A percentile compares a stretch with the other conserved stretches of the same genome.
phyloP scores from a whole-genome alignment of 2,888 invertebrate species.

The Cosmorhoe ocellata region DNA sequence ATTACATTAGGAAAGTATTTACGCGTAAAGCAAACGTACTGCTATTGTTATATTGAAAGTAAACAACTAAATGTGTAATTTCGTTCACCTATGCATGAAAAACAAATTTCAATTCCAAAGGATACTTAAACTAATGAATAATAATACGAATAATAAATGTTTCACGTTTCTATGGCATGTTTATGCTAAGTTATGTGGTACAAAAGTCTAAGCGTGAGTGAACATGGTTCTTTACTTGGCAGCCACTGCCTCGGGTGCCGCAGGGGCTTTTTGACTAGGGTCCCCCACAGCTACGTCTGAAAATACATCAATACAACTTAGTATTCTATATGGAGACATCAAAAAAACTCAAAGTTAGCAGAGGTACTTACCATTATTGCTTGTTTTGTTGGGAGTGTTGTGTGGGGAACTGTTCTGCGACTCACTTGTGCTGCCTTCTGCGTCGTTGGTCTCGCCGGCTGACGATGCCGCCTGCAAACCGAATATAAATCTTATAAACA shows the following conservation, averaged over 20 bases:
- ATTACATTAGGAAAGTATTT: slow-evolving; percentile 67
- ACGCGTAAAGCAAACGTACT: slow-evolving; percentile 62
- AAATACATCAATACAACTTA: slow-evolving; percentile 19
- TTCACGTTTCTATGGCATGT: slow-evolving; percentile 70
- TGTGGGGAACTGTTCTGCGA: slow-evolving; percentile 69
- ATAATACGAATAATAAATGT: slow-evolving; percentile 79
- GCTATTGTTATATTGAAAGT: slow-evolving; percentile 38
- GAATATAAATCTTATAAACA: neutral
- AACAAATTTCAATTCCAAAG: slow-evolving; percentile 74
- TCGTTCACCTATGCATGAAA: slow-evolving; percentile 68
- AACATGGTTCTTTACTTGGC: slow-evolving; percentile 56
- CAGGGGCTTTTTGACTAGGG: slow-evolving; percentile 55
- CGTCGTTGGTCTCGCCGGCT: slow-evolving; percentile 64
- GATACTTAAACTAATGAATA: slow-evolving; percentile 70
- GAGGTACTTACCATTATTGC: slow-evolving; percentile 55
- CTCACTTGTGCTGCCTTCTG: slow-evolving; percentile 71
- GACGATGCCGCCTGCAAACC: slow-evolving; percentile 41
- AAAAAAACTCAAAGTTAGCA: too few relatives aligned
- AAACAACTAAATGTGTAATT: slow-evolving; percentile 50
- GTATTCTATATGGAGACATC: too few relatives aligned
- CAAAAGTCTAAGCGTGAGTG: slow-evolving; percentile 57
- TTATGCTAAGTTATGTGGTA: slow-evolving; percentile 59
- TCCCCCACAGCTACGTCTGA: slow-evolving; percentile 55
- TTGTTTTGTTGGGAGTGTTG: slow-evolving; percentile 65
- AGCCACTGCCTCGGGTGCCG: slow-evolving; percentile 48